A percentile compares a stretch with the other conserved stretches of the same genome.
Conservation (phyloP, 2,113 vertebrate genomes). For the Megaceryle maxima region DNA sequence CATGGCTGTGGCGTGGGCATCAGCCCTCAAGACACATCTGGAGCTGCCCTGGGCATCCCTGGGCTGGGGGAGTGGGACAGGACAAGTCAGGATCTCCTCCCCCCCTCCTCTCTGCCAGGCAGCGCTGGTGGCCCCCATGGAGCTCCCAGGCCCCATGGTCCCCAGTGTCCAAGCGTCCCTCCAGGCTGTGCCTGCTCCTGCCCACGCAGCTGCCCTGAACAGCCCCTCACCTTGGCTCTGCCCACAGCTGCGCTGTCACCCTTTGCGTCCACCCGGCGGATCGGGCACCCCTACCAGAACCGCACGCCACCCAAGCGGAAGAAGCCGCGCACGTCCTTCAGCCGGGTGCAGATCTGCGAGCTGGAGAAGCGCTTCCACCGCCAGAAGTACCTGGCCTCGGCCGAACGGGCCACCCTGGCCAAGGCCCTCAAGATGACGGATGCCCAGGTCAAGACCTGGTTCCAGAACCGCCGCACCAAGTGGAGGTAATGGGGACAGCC, state of each 20-base stretch:
- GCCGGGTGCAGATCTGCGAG: conserved; percentile 95
- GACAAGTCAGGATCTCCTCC: too few species aligned
- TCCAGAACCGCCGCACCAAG: conserved; percentile 97
- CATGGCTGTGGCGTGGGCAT: fast-evolving
- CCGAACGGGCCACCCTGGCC: conserved; percentile 88
- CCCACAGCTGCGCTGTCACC: conserved; percentile 87
- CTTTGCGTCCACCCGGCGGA: conserved; percentile 89
- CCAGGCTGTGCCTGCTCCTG: background rate
- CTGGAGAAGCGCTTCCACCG: conserved; percentile 97
- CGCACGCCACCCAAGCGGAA: conserved; percentile 96
- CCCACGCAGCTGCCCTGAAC: too few species aligned
- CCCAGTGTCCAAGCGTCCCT: background rate
- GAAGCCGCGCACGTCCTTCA: conserved; percentile 97
- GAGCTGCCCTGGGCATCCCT: fast-evolving
- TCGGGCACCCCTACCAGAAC: conserved; percentile 98
- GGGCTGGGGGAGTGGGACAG: background rate
- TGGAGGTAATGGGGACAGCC: conserved; percentile 82
- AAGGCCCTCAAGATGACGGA: conserved; percentile 97
- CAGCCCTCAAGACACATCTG: fast-evolving
- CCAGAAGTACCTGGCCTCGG: conserved; percentile 90
- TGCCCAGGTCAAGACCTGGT: conserved; percentile 98
- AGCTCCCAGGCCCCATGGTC: background rate
- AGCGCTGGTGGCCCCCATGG: background rate
- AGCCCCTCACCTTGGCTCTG: background rate
- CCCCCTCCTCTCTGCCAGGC: background rate